Evolutionary conservation across 1,140 invertebrate genomes (phyloP), one percentile per base, ranked within the genome.

Genomic region (Araneus ventricosus): DNA sequence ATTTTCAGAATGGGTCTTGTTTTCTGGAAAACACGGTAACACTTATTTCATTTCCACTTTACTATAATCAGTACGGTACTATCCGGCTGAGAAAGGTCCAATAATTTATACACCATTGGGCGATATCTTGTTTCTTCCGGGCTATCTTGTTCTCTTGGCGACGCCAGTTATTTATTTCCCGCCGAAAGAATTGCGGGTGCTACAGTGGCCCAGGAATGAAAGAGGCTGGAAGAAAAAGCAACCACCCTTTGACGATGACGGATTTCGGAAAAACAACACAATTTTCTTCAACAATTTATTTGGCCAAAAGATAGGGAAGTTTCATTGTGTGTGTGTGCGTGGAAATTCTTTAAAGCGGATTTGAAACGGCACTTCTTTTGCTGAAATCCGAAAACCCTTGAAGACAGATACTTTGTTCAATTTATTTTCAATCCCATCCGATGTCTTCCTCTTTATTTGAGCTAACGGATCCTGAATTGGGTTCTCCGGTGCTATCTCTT

Each of bases 361-460:
- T 88, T 63, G 61, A 88, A 88, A 30, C 86, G 86, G 57, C 86
- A 88, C 86, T 85, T 57, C 84, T 67, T 41, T 52, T 88, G 86
- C 34, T 88, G 85, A 87, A 87, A 59, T 63, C n/a, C 59, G 52
- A 88, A 88, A 88, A 61, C 86, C 59, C n/a, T 88, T 67, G 86
- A 88, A 88, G 86, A 88, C 39, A 88, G 86, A 88, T 88, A 88
- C 86, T 88, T 88, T 88, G 86, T 88, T 88, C 86, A 70, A 88
- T 88, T 88, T 88, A 88, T 88, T 88, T 88, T 88, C 86, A 88
- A 88, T 88, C 86, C 63, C 61, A 45, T 70, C 37, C 39, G 63
- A 67, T 70, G 86, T 88, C 86, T 70, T 27, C 34, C 61, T 63
- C 61, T 87, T 88, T 88, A 63, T 87, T 59, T 87, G 85, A 37